Evolutionary conservation across 2,113 vertebrate genomes (phyloP), one percentile per base, ranked within the genome.

Genomic region (Mixornis gularis): DNA sequence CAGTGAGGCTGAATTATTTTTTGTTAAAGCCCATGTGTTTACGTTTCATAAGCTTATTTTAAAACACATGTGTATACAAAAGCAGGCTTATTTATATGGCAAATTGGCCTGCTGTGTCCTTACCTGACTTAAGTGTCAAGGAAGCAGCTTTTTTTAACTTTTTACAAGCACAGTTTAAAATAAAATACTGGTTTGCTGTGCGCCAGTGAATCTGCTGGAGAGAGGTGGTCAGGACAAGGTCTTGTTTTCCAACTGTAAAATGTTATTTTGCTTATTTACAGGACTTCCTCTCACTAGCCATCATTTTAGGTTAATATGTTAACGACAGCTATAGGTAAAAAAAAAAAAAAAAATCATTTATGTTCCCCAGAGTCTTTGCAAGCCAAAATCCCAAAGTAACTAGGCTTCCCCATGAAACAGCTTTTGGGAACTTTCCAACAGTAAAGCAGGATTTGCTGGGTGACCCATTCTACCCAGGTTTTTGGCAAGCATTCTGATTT

Each of bases 101-200:
- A 78, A 49, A 84, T 49, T 49, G 79, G 62, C 53, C 70, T 2
- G 3, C 84, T 81, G 46, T 95, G 92, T 96, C 95, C 95, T 95
- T 89, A 96, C 95, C 94, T 95, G 95, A 96, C 94, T 96, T 84
- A 65, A 95, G 70, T 82, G 83, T 92, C 77, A 90, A 92, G 89
- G 92, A 92, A 96, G 91, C 38, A 66, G 59, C 41, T 80, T 81
- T 86, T 93, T 87, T 91, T 89, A 44, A 46, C 69, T 90, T 87
- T 81, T 85, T 79, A 87, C 63, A 92, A 81, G 84, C 2, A 2
- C 22, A 32, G 63, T 93, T 95, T 95, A 95, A 94, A 95, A 92
- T 96, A 95, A 96, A 89, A 81, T 71, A 20, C 76, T 76, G 73
- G 63, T 84, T 81, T 94, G 64, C 65, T 88, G 48, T 30, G 15